These are phyloP conservation scores for Poeciliopsis turneri DNA, from an alignment of 2,797 vertebrate species.

Conservation along the genomic window DNA sequence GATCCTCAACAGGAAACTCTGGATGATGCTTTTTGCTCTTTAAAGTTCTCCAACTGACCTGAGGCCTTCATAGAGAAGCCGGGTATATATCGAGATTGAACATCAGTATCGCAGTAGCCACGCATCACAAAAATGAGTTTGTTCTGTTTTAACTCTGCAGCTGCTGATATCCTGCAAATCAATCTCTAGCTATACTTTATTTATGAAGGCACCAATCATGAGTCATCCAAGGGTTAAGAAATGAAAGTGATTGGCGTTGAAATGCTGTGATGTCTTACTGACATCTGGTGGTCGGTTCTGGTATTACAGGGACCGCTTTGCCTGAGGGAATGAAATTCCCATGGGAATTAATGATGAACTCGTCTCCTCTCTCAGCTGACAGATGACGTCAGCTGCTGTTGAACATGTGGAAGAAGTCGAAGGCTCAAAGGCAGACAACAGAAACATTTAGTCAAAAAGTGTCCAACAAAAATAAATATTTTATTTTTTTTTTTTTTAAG, in stretches of 20 bases:
- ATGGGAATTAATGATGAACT: slow-evolving; percentile 42
- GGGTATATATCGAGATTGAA: background rate
- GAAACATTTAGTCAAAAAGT: background rate
- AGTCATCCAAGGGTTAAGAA: background rate
- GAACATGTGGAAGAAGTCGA: background rate
- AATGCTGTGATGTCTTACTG: slow-evolving; percentile 16
- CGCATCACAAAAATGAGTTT: background rate
- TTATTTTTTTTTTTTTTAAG: too few relatives aligned
- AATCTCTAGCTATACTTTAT: background rate
- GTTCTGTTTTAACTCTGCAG: background rate
- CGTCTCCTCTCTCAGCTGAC: background rate
- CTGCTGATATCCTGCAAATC: background rate
- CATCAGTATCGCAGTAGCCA: too few relatives aligned
- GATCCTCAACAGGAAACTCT: too few relatives aligned
- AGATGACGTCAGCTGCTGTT: background rate
- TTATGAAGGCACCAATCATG: background rate
- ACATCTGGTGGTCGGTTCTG: slow-evolving; percentile 39
- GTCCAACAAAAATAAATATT: too few relatives aligned
- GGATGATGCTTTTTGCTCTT: background rate
- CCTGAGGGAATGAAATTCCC: slow-evolving; percentile 13
- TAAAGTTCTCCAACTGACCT: background rate
- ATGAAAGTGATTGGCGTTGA: background rate
- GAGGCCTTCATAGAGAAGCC: background rate
- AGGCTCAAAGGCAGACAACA: background rate
- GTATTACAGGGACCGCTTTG: background rate